Evolutionary conservation across 2,888 invertebrate species (phyloP), one percentile per base, ranked within the genome.

Genomic region (Agriotes lineatus): DNA sequence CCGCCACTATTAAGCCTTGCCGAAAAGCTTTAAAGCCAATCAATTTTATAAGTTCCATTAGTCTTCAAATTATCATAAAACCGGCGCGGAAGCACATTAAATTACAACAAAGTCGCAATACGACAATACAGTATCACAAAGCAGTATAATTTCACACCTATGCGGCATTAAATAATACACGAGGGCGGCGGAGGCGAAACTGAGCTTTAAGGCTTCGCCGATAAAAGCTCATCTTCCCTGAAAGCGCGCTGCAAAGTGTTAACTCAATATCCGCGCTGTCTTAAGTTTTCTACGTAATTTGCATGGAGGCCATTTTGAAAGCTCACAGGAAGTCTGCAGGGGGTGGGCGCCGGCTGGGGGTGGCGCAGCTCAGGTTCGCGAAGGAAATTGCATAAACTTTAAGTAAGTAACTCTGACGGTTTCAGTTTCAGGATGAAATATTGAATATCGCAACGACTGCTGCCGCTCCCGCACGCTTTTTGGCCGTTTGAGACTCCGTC

Each of bases 221-320:
- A 48, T 67, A 70, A 70, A 70, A 60, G 69, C 73, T 70, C 72
- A 60, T 70, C 61, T 68, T 68, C 64, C 59, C 33, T 57, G 67
- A 59, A 63, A 63, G 63, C 59, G 25, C 30, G 42, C 67, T 74
- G 71, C 74, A 78, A 76, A 80, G 80, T 80, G 82, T 81, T 82
- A 83, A 83, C 82, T 83, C 82, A 83, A 83, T 83, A 83, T 83
- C 81, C 82, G 81, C 81, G 82, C 80, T 82, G 83, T 83, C 83
- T 83, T 83, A 83, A 83, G 83, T 83, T 83, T 83, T 83, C 83
- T 83, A 81, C 81, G 81, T 82, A 83, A 83, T 83, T 83, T 83
- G 81, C 83, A 83, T 83, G 82, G 83, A 81, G 82, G 83, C 83
- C 83, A 83, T 83, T 83, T 83, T 83, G 83, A 82, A 82, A 82